phyloP scores from a whole-genome alignment of 2,888 invertebrate genomes.

The Nineta flava region DNA sequence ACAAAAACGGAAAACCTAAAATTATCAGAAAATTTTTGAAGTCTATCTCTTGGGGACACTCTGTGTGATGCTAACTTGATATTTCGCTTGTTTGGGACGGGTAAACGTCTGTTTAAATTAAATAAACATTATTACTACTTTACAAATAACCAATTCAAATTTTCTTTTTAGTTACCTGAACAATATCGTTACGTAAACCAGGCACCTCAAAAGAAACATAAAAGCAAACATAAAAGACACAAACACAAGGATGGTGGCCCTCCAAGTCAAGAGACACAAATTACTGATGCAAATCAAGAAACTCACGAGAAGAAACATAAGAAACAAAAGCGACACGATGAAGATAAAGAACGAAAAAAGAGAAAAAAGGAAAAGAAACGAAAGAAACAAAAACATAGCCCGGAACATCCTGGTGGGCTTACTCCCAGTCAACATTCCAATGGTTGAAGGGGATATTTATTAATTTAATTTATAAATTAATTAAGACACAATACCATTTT shows the following conservation, averaged over 20 bases:
- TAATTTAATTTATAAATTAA: neutral
- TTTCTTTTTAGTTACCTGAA: slow-evolving; percentile 68
- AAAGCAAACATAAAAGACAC: slow-evolving; percentile 90
- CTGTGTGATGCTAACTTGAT: too few species aligned
- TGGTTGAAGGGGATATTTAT: neutral
- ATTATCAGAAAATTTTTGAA: too few species aligned
- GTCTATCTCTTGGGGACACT: too few species aligned
- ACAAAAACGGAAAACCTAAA: too few species aligned
- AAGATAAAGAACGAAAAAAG: slow-evolving; percentile 85
- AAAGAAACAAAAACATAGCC: slow-evolving; percentile 88
- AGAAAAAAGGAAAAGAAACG: slow-evolving; percentile 90
- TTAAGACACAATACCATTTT: neutral
- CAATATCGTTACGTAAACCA: slow-evolving; percentile 88
- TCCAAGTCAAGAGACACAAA: slow-evolving; percentile 57
- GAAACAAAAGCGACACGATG: slow-evolving; percentile 85
- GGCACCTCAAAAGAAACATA: slow-evolving; percentile 82
- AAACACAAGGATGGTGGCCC: slow-evolving; percentile 79
- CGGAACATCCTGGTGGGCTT: slow-evolving; percentile 59
- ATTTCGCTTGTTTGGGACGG: too few species aligned
- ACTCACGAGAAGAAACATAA: slow-evolving; percentile 91
- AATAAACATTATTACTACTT: too few species aligned
- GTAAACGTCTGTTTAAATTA: too few species aligned
- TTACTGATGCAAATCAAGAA: slow-evolving; percentile 48
- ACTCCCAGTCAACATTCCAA: slow-evolving; percentile 40
- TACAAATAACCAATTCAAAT: too few species aligned